Evolutionary conservation across 2,797 vertebrate species (phyloP).

Genomic region (Sardinella longiceps): DNA sequence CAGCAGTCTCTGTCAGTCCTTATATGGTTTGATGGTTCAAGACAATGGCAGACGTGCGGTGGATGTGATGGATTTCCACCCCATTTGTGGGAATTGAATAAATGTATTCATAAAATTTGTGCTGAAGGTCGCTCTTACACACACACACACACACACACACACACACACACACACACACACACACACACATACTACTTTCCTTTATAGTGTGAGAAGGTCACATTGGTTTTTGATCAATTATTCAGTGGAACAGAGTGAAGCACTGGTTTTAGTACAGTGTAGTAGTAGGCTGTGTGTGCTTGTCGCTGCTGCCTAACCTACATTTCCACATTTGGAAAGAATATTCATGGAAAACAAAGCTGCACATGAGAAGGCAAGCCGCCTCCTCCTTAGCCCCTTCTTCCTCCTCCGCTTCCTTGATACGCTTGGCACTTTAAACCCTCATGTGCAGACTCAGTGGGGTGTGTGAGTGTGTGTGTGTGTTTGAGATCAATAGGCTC

Average conservation of each 20-base stretch:
- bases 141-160: not conserved
- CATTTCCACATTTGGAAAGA: not conserved
- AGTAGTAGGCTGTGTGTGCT: not conserved
- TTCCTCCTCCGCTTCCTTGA: not conserved
- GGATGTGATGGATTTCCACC: not conserved
- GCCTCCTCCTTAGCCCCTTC: conserved; percentile 14
- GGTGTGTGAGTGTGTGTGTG: conserved; percentile 68
- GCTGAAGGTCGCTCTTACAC: not conserved
- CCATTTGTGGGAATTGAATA: conserved; percentile 3
- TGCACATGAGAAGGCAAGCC: not conserved
- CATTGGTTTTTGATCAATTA: not conserved
- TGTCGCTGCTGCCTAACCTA: not conserved
- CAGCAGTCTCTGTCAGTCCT: not conserved
- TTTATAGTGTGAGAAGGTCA: conserved; percentile 10
- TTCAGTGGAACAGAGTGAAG: not conserved
- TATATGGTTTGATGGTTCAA: not conserved
- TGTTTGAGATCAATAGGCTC: conserved; percentile 70
- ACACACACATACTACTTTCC: not conserved
- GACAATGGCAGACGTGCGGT: not conserved
- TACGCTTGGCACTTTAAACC: conserved; percentile 6
- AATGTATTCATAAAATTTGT: not conserved
- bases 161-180: too few relatives aligned
- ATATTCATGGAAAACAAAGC: not conserved
- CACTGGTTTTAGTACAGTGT: not conserved
- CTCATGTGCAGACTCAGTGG: conserved; percentile 53